Evolutionary conservation across 2,888 invertebrate species (phyloP), one percentile per base, ranked within the genome.

Genomic region (Aleiodes leptofemur): DNA sequence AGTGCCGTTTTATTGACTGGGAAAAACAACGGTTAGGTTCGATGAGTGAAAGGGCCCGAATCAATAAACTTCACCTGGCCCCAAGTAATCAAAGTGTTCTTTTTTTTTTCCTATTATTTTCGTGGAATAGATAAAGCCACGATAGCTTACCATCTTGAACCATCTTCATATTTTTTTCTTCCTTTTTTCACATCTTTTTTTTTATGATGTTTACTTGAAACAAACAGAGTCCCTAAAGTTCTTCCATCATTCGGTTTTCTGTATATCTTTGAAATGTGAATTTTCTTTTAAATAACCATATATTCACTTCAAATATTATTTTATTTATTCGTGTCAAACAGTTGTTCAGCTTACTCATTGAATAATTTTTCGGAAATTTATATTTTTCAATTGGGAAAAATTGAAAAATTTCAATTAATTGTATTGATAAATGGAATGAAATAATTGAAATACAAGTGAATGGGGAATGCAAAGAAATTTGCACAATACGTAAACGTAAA

Each of bases 101-200:
- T 76, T 57, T 34, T 68, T 56, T 59, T 64, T 57, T 72, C 56
- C 50, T 38, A 55, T 38, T 9, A 55, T 75, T 72, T 75, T 77
- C 77, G 59, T 66, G 64, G 75, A 74, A 78, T 57, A 76, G 78
- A 78, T 79, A 78, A 79, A 75, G 75, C 78, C 69, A 77, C 68
- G 75, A 78, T 75, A 64, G 73, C 61, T 71, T 53, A 69, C 31
- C 57, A 16, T 38, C 43, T 64, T 64, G 14, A 23, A 23, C 14
- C 64, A 64, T 64, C 64, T 64, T 48, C 64, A 16, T 16, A 16
- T 64, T 23, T 56, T 14, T 43, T 59, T 9, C 64, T 50, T 69
- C 48, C 61, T 16, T 57, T 51, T 34, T 59, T 48, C 23, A 57
- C 48, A 48, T 57, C 23, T 53, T 14, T 64, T 50, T 73, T 73